Percentiles rank a stretch among this genome's conserved stretches.
phyloP scores from a whole-genome alignment of 2,113 vertebrate species.

The Nicator chloris region DNA sequence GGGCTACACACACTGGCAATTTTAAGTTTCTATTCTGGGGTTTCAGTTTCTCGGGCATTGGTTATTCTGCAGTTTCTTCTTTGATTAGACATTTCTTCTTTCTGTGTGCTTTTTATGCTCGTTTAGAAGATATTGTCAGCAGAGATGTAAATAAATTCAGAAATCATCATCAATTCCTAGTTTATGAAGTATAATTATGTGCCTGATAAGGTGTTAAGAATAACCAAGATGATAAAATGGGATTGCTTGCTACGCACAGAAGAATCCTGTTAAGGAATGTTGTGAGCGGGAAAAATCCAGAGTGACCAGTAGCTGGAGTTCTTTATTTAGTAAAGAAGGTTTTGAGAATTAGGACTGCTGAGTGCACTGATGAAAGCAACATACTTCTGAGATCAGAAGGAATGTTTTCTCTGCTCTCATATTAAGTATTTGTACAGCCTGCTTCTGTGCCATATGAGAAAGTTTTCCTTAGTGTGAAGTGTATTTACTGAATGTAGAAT shows the following conservation, averaged over 20 bases:
- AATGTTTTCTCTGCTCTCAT: not conserved
- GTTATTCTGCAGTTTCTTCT: not conserved
- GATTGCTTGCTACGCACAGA: not conserved
- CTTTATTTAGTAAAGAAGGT: constrained; percentile 51
- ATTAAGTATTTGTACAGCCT: not conserved
- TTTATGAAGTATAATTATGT: not conserved
- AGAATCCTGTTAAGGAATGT: not conserved
- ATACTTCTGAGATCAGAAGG: not conserved
- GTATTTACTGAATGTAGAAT: not conserved
- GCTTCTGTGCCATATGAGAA: not conserved
- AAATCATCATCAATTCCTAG: not conserved
- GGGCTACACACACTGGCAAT: not conserved
- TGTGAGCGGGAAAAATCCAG: not conserved
- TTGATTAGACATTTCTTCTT: not conserved
- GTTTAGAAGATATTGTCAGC: not conserved
- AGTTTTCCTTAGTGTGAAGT: not conserved
- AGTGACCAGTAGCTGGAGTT: not conserved
- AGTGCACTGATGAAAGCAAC: not conserved
- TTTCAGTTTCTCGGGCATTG: not conserved
- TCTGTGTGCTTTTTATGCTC: not conserved
- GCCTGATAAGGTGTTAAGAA: not conserved
- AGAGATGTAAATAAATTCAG: not conserved
- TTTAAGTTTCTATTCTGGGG: not conserved
- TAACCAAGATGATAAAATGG: not conserved
- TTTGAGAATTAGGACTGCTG: not conserved